Evolutionary conservation across 2,113 vertebrate genomes (phyloP), one percentile per base, ranked within the genome.

Genomic region (Apus apus): DNA sequence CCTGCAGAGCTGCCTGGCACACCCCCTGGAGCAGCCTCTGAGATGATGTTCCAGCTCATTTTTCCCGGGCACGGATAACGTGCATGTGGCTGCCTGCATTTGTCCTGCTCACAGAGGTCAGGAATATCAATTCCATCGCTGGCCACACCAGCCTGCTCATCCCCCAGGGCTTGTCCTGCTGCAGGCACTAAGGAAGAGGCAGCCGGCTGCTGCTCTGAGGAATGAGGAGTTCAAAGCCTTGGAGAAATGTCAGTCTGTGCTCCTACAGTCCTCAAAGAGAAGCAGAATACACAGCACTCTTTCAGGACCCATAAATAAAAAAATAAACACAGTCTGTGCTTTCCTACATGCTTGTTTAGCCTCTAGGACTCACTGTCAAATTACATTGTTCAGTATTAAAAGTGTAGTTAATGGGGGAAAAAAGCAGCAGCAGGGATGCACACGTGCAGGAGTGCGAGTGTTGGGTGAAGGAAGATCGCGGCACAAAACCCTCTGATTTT

Each of bases 61-160:
- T 51, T 87, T 9, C 60, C 23, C 40, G 6, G n/a, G 45, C n/a
- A 20, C 9, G 0, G 64, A 20, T 15, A 34, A 30, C 45, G 22
- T 16, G 36, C 50, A 15, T 36, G 5, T 27, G 50, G 57, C 92
- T 75, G 57, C 7, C 1, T 3, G n/a, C 11, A 4, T 8, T 7
- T 29, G 58, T 25, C 6, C 70, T 25, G 18, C 87, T n/a, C 15
- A 17, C 19, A 22, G 48, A 51, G 77, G 65, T 67, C 77, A 57
- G 71, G 3, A 1, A 16, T 40, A 51, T 23, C 65, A 14, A 2
- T 23, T 30, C 23, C 60, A 30, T n/a, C 13, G 2, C 64, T 22
- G 76, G 11, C 17, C 3, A 0, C 2, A 6, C 13, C 0, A 36
- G 67, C 12, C 0, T 2, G 10, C 36, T 22, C 19, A 36, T 16